A percentile compares a stretch with the other conserved stretches of the same genome.
Conservation (phyloP, 2,888 invertebrate species). For the Harpagoxenus sublaevis region DNA sequence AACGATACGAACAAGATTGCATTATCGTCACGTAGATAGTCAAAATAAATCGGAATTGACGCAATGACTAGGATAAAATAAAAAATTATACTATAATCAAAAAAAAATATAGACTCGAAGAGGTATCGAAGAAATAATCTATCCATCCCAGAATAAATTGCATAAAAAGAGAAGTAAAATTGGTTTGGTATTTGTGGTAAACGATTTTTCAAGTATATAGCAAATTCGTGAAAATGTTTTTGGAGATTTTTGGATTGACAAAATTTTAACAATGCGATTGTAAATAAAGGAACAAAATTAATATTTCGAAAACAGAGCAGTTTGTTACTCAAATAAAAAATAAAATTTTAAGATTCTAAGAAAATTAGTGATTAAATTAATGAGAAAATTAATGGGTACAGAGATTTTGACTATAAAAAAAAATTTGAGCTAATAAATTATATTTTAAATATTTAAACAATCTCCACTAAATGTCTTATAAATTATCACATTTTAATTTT, state of each 20-base stretch:
- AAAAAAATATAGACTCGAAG: neutral
- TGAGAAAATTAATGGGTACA: too few relatives aligned
- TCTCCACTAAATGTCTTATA: too few relatives aligned
- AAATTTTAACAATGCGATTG: neutral
- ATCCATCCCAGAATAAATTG: neutral
- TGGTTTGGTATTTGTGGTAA: neutral
- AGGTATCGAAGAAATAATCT: neutral
- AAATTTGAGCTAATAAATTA: too few relatives aligned
- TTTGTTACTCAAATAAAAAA: too few relatives aligned
- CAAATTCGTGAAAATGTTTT: neutral
- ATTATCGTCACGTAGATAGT: neutral
- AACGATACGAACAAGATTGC: slow-evolving; percentile 3
- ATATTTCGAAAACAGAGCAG: too few relatives aligned
- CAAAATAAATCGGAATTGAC: neutral
- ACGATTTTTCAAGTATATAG: neutral
- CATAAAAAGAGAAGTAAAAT: neutral
- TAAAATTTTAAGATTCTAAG: too few relatives aligned
- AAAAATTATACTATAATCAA: neutral
- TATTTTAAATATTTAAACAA: too few relatives aligned
- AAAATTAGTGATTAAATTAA: too few relatives aligned
- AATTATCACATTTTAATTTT: too few relatives aligned
- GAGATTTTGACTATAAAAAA: too few relatives aligned
- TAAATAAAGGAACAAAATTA: too few relatives aligned
- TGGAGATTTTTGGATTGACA: neutral
- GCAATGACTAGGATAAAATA: neutral